These are phyloP conservation scores for Drosophila nebulosa DNA, from an alignment of 1,140 invertebrate species.

Conservation along the genomic window DNA sequence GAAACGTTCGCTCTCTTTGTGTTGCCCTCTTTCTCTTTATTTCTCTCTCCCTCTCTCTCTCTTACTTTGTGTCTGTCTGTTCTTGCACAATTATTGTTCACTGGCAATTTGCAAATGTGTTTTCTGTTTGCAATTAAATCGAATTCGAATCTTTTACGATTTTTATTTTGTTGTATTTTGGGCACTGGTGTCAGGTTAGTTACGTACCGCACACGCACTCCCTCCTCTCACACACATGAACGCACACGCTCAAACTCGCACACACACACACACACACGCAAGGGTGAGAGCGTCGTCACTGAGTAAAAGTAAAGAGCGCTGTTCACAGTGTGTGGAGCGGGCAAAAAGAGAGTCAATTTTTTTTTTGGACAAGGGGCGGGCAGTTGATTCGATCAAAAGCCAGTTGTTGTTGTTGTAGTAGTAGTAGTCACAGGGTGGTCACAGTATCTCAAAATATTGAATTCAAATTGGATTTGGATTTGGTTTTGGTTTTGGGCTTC, in stretches of 20 bases:
- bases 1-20: neutral
- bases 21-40: neutral
- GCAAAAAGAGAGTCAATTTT: constrained; percentile 53
- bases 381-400: constrained; percentile 49
- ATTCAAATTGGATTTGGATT: constrained; percentile 51
- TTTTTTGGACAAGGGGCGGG: constrained; percentile 22
- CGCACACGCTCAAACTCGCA: constrained; percentile 11
- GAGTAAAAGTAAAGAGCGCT: constrained; percentile 21
- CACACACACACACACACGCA: constrained; percentile 23
- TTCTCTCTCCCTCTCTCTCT: neutral
- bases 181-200: constrained; percentile 6
- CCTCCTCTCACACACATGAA: neutral
- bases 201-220: constrained; percentile 55
- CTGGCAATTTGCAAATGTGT: constrained; percentile 5
- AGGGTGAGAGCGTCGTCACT: constrained; percentile 4
- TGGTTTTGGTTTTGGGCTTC: neutral
- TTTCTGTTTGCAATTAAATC: constrained; percentile 44
- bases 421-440: constrained; percentile 54
- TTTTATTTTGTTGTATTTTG: constrained; percentile 3
- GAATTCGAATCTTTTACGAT: constrained; percentile 25
- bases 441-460: constrained; percentile 35
- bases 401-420: constrained; percentile 17
- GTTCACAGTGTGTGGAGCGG: constrained; percentile 5
- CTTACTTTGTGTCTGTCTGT: neutral
- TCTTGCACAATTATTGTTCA: no score